These are phyloP conservation scores for Pterois miles DNA, from an alignment of 2,797 vertebrate species.

Conservation along the genomic window DNA sequence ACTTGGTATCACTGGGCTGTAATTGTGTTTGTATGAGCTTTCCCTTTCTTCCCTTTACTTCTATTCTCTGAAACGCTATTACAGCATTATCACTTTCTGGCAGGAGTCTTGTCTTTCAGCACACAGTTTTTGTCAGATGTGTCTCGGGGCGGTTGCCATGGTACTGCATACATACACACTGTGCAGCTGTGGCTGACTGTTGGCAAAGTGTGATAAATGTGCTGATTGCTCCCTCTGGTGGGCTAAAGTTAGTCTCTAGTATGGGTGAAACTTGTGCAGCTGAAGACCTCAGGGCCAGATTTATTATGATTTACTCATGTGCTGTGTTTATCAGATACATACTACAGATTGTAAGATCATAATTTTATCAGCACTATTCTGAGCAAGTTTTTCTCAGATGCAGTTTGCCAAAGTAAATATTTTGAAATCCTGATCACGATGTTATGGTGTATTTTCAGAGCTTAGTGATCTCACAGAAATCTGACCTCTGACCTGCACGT, in stretches of 20 bases:
- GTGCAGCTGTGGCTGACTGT: constrained; percentile 45
- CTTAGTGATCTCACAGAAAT: not conserved
- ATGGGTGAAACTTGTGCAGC: not conserved
- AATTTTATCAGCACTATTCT: not conserved
- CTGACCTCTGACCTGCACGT: not conserved
- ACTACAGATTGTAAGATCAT: not conserved
- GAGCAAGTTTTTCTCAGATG: not conserved
- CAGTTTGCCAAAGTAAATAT: not conserved
- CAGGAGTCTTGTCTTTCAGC: constrained; percentile 40
- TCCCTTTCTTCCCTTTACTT: constrained; percentile 18
- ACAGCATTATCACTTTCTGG: constrained; percentile 57
- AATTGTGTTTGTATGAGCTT: constrained; percentile 8
- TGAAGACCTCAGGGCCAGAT: not conserved
- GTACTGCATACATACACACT: constrained; percentile 26
- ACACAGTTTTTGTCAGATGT: constrained; percentile 47
- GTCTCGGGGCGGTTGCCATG: constrained; percentile 67
- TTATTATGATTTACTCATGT: not conserved
- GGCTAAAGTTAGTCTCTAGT: constrained; percentile 1
- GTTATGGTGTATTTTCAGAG: not conserved
- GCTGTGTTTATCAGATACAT: not conserved
- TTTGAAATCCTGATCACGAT: not conserved
- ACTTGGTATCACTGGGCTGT: constrained; percentile 21
- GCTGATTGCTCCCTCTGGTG: constrained; percentile 75
- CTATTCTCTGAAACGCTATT: constrained; percentile 40
- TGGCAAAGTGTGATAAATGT: constrained; percentile 15